phyloP scores from a whole-genome alignment of 2,113 vertebrate species.

The Gallinago paraguaiae region DNA sequence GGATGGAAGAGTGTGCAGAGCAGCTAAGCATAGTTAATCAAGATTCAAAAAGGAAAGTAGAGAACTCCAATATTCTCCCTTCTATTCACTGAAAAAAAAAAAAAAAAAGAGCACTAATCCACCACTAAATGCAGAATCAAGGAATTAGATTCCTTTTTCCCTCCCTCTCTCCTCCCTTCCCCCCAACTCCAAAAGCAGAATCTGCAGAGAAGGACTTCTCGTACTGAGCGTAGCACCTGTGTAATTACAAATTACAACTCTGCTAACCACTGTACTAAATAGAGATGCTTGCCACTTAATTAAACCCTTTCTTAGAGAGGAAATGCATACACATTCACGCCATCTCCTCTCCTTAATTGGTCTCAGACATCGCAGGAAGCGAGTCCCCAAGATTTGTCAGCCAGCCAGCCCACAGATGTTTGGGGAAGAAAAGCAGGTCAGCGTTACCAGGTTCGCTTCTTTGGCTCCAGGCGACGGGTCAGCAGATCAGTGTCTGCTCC shows the following conservation, averaged over 20 bases:
- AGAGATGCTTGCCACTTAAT: constrained; percentile 49
- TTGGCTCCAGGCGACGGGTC: constrained; percentile 30
- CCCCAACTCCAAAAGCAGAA: constrained; percentile 14
- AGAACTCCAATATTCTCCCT: constrained; percentile 56
- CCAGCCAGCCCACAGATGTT: constrained; percentile 44
- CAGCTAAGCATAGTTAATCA: constrained; percentile 56
- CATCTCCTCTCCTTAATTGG: constrained; percentile 59
- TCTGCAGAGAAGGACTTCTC: neutral
- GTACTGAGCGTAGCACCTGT: neutral
- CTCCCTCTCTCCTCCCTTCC: constrained; percentile 30
- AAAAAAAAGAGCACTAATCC: constrained; percentile 49
- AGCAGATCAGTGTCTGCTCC: constrained; percentile 46
- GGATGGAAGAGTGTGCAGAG: constrained; percentile 8
- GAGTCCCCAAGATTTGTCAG: constrained; percentile 29
- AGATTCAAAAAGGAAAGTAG: constrained; percentile 43
- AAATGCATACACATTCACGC: neutral
- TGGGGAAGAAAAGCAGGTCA: constrained; percentile 50
- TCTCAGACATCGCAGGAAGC: constrained; percentile 42
- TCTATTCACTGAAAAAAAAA: constrained; percentile 43
- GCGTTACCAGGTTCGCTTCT: constrained; percentile 34
- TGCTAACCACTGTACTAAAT: constrained; percentile 25
- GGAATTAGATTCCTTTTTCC: constrained; percentile 46
- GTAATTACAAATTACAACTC: constrained; percentile 33
- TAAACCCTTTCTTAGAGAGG: constrained; percentile 52
- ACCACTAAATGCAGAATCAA: constrained; percentile 67